Base-by-base conservation (phyloP, 2,113 vertebrate species). In the Psettodes erumei region DNA sequence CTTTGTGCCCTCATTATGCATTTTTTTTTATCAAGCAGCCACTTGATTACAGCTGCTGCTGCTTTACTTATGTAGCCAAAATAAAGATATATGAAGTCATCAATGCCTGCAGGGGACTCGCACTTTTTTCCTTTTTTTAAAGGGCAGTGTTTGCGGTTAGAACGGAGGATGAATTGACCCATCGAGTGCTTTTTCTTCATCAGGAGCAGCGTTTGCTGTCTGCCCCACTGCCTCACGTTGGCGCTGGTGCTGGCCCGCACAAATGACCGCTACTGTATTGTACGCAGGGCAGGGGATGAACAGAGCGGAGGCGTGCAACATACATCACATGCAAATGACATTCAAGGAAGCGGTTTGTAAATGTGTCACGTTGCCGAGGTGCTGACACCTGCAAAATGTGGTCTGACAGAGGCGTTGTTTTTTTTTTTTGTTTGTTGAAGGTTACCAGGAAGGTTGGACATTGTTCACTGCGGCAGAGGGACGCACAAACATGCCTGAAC, bases 1-100 rank as follows among this genome's bases (percentile, higher is more conserved):
- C 83, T 84, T 45, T 68, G n/a, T 69, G 53, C 71, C 68, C 79
- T 85, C 74, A 81, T 89, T 85, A 85, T 63, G 58, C 64, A 30
- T 86, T 81, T 77, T 70, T 86, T 81, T 77, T 70, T 72, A 76
- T 86, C 81, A 88, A 85, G 81, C 60, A 79, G 76, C 71, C 83
- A 79, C 72, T 72, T 86, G 77, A 81, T 83, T 81, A 69, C 61
- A 86, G 67, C 78, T 71, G 74, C 76, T 83, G 30, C 55, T 27
- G 38, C 65, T 84, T 87, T 48, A 54, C 73, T 51, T 61, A 70
- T n/a, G 42, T 71, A 70, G 85, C 71, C 83, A 79, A 77, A 77
- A 75, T 81, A 55, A 81, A 78, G 58, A 90, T 74, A 79, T 54
- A 64, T 70, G 32, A 79, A 75, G 75, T 81, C 62, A 79, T 86